These are phyloP conservation scores for Machaerirhynchus nigripectus DNA, from an alignment of 2,113 vertebrate genomes.

Conservation along the genomic window DNA sequence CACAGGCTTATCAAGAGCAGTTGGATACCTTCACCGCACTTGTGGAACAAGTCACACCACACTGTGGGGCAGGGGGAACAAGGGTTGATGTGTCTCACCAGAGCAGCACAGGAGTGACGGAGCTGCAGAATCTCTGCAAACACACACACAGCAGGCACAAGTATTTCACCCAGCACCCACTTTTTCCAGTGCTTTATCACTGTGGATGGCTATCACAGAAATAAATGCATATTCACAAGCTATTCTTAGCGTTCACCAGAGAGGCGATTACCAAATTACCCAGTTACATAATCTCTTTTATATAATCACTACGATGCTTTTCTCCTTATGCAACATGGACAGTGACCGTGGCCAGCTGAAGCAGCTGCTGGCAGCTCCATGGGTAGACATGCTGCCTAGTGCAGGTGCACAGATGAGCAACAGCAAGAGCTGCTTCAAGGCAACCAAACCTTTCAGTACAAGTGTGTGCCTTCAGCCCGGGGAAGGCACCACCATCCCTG, in stretches of 20 bases:
- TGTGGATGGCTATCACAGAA: background rate
- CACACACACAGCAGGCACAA: background rate
- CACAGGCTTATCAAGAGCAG: background rate
- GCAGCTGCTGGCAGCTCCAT: background rate
- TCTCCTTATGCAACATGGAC: slow-evolving; percentile 27
- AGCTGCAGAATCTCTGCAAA: background rate
- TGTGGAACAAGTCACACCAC: background rate
- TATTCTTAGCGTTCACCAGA: background rate
- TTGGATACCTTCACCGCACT: background rate
- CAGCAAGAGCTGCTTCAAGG: background rate
- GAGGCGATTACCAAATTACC: slow-evolving; percentile 52
- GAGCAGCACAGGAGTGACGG: rapidly evolving
- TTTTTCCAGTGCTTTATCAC: background rate
- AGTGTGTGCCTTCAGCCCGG: rapidly evolving
- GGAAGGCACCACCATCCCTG: background rate
- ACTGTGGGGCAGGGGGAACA: background rate
- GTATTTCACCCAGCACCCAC: background rate
- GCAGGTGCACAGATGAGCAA: rapidly evolving
- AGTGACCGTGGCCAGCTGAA: background rate
- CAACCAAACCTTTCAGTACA: rapidly evolving
- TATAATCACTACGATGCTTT: slow-evolving; percentile 23
- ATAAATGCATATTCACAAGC: background rate
- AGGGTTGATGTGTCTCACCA: background rate
- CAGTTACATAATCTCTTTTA: slow-evolving; percentile 62
- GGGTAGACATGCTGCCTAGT: rapidly evolving